Percentiles rank a stretch among this genome's conserved stretches.
These are phyloP conservation scores for Blastobasis adustella DNA, from an alignment of 2,888 invertebrate species.

Conservation along the genomic window DNA sequence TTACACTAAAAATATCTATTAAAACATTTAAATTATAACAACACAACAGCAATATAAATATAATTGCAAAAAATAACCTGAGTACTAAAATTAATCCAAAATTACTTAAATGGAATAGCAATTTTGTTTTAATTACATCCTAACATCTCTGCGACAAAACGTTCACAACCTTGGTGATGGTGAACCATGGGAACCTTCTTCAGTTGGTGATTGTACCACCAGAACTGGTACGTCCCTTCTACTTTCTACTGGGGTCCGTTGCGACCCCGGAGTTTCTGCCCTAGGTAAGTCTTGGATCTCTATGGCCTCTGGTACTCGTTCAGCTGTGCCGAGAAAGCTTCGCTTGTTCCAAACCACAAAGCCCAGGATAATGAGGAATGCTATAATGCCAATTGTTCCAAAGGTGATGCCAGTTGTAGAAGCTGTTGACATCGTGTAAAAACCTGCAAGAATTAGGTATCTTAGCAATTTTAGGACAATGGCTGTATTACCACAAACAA, in stretches of 20 bases:
- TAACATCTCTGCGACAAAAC: no score
- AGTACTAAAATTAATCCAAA: no score
- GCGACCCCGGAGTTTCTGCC: background rate
- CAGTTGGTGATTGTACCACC: constrained; percentile 42
- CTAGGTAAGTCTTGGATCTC: constrained; percentile 31
- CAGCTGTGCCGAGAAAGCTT: constrained; percentile 31
- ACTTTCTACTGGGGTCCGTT: constrained; percentile 16
- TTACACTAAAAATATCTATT: no score
- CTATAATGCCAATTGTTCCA: constrained; percentile 36
- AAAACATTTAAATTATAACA: no score
- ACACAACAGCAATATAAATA: no score
- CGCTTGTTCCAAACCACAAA: constrained; percentile 49
- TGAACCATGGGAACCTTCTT: constrained; percentile 3
- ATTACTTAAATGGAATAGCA: no score
- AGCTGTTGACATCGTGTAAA: constrained; percentile 58
- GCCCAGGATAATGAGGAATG: constrained; percentile 33
- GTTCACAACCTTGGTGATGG: no score
- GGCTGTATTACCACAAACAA: background rate
- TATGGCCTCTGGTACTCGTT: constrained; percentile 25
- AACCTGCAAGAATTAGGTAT: constrained; percentile 28
- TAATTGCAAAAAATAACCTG: no score
- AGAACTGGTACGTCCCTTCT: constrained; percentile 26
- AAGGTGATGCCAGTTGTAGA: constrained; percentile 52
- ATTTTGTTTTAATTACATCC: no score
- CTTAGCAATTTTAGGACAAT: background rate